Conservation (phyloP, 2,797 vertebrate genomes). For the Poecilia gillii region DNA sequence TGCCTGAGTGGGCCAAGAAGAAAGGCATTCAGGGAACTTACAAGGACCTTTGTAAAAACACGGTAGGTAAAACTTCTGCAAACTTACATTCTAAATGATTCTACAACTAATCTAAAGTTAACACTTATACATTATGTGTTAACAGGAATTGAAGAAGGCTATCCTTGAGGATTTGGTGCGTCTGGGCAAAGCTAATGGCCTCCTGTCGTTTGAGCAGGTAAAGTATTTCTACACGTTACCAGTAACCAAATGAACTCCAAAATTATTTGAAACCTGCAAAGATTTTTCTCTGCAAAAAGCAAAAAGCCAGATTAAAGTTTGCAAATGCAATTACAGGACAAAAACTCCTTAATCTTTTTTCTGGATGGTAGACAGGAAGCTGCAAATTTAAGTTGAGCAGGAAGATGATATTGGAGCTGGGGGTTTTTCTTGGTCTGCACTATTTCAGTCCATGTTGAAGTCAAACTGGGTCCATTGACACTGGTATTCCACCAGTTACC, state of each 20-base stretch:
- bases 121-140: slow-evolving; percentile 8
- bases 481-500: neutral
- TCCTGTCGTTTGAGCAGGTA: slow-evolving; percentile 98
- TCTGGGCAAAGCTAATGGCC: slow-evolving; percentile 92
- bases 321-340: neutral
- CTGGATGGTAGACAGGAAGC: neutral
- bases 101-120: neutral
- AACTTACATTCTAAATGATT: neutral
- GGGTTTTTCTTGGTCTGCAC: neutral
- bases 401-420: neutral
- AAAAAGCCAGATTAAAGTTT: neutral
- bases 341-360: neutral
- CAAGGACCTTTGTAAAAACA: slow-evolving; percentile 88
- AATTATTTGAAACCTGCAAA: neutral
- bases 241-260: neutral
- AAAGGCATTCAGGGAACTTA: slow-evolving; percentile 89
- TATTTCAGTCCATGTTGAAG: neutral
- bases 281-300: neutral
- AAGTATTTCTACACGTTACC: neutral
- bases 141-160: slow-evolving; percentile 89
- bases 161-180: slow-evolving; percentile 94
- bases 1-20: slow-evolving; percentile 94
- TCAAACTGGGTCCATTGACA: neutral
- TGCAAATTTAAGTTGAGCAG: neutral
- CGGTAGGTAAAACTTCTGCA: slow-evolving; percentile 72